Base-by-base conservation (phyloP, 2,888 invertebrate species). In the Myopa tessellatipennis region DNA sequence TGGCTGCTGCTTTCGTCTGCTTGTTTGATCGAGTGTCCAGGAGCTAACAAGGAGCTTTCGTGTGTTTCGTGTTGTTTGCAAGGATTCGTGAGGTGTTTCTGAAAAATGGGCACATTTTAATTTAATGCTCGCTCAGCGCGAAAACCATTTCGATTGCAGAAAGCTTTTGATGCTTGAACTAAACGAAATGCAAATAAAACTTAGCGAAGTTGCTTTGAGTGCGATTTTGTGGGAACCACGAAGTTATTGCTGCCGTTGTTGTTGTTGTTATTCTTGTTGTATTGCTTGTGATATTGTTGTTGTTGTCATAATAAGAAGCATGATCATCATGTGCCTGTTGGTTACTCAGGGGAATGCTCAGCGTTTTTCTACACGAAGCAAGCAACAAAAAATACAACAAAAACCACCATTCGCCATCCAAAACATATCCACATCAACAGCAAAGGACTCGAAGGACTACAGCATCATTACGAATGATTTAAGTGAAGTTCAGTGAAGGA, bases 401-500 rank as follows among this genome's bases (percentile, higher is more conserved):
- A 7, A 61, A 12, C 26, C 4, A 45, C 38, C 7, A 60, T 45
- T 3, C 45, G 3, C 45, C 10, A 8, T 45, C 45, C 60, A 55
- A 55, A 55, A 55, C 60, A 60, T 18, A 45, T 45, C 45, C 45
- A 6, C 7, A 63, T 36, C 26, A 63, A 60, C 16, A 60, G 26
- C n/a, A 6, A 60, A 6, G 26, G 60, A 14, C 12, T 18, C n/a
- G 6, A 60, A 14, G 36, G 36, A 45, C 10, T 45, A 86, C 86
- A 85, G 85, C 85, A 86, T 86, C 86, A 85, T 87, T 86, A 86
- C 85, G 86, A 83, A 85, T 86, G 87, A 85, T 85, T 85, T 85
- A 85, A 82, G 78, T 76, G 81, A 45, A 45, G 45, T 26, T 26
- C 45, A 45, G 6, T 45, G 45, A 45, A 45, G 45, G 16, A 6